These are phyloP conservation scores for Saccostrea cuccullata DNA, from an alignment of 1,140 invertebrate species.

Conservation along the genomic window DNA sequence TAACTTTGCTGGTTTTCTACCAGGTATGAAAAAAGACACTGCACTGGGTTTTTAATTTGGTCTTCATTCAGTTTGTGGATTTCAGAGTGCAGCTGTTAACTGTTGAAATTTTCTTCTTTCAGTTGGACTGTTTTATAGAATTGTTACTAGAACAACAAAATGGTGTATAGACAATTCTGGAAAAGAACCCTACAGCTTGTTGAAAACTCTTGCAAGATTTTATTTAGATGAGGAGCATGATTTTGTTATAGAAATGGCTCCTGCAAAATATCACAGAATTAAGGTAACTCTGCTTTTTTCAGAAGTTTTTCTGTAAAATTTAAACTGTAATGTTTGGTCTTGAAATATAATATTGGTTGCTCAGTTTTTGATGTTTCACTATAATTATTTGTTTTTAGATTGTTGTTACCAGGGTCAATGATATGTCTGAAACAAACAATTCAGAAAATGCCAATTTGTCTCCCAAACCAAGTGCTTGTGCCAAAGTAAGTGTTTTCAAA, in stretches of 20 bases:
- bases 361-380: neutral
- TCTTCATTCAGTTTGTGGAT: neutral
- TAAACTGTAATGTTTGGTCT: too few relatives aligned
- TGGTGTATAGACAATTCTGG: conserved; percentile 74
- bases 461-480: conserved; percentile 66
- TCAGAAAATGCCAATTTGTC: conserved; percentile 51
- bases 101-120: conserved; percentile 42
- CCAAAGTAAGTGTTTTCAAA: conserved; percentile 62
- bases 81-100: neutral
- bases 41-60: neutral
- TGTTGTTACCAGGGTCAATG: conserved; percentile 60
- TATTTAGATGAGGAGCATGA: conserved; percentile 76
- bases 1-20: conserved; percentile 75
- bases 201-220: conserved; percentile 67
- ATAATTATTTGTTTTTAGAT: conserved; percentile 58
- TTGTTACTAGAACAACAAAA: conserved; percentile 68
- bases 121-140: conserved; percentile 76
- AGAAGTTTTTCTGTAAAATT: too few relatives aligned
- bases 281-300: conserved; percentile 65
- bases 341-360: too few relatives aligned
- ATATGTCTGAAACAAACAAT: conserved; percentile 53
- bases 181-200: conserved; percentile 68
- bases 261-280: conserved; percentile 67
- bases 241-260: conserved; percentile 74
- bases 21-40: conserved; percentile 61